Evolutionary conservation across 2,888 invertebrate genomes (phyloP).

Genomic region (Ditula angustiorana): DNA sequence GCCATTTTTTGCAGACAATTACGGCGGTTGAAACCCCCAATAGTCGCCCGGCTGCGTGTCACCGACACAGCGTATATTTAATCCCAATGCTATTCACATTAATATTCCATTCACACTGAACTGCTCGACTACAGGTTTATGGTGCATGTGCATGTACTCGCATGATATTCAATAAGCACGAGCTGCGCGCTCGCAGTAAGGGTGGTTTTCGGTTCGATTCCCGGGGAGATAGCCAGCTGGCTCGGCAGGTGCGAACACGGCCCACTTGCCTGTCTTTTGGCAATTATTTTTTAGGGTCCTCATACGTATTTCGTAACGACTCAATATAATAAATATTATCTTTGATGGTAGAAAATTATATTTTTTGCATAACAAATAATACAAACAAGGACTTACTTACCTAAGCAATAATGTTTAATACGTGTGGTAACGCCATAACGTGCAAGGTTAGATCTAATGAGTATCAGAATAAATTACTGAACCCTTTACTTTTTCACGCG

Average conservation of each 20-base stretch:
- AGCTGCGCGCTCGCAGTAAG: conserved; percentile 52
- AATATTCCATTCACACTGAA: conserved; percentile 26
- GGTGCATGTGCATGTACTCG: conserved; percentile 50
- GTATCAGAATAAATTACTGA: conserved; percentile 29
- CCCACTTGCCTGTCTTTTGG: conserved; percentile 33
- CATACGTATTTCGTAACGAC: conserved; percentile 7
- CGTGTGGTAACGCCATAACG: neutral
- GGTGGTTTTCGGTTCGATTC: conserved; percentile 61
- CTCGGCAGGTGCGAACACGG: conserved; percentile 44
- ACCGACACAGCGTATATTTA: too few species aligned
- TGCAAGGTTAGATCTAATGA: conserved; percentile 30
- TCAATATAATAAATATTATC: neutral
- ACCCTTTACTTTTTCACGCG: conserved; percentile 30
- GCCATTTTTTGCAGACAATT: too few species aligned
- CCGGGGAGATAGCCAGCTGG: conserved; percentile 74
- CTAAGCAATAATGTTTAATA: neutral
- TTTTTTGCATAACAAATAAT: too few species aligned
- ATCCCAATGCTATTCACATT: neutral
- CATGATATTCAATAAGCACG: conserved; percentile 49
- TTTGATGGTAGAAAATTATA: too few species aligned
- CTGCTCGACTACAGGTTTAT: conserved; percentile 48
- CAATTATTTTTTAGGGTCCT: conserved; percentile 37
- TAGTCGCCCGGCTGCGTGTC: too few species aligned
- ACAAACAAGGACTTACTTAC: too few species aligned
- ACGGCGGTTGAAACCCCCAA: too few species aligned